Conservation (phyloP, 1,140 invertebrate genomes). For the Probaryconus sp. region DNA sequence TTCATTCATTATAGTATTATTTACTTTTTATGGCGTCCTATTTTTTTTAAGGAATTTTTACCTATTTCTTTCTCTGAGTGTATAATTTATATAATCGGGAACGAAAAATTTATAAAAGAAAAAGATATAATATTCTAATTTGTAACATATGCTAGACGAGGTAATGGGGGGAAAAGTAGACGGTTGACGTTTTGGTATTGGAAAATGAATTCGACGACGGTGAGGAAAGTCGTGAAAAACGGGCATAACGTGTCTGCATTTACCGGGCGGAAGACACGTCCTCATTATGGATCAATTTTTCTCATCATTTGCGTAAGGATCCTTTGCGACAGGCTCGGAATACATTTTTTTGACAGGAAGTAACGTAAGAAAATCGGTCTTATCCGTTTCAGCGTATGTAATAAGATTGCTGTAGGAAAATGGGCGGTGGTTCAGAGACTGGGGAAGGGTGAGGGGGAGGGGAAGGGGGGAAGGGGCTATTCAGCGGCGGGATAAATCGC, state of each 20-base stretch:
- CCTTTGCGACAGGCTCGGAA: conserved; percentile 41
- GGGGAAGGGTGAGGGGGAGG: too few relatives aligned
- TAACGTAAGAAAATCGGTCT: conserved; percentile 33
- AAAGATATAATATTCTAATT: too few relatives aligned
- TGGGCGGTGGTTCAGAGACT: neutral
- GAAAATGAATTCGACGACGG: conserved; percentile 28
- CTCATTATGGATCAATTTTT: conserved; percentile 49
- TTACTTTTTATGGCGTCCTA: too few relatives aligned
- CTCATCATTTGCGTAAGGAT: conserved; percentile 38
- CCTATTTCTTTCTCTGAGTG: too few relatives aligned
- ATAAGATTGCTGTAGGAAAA: conserved; percentile 36
- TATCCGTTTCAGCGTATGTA: conserved; percentile 47
- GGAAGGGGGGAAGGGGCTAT: conserved; percentile 22
- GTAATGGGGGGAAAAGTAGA: conserved; percentile 3
- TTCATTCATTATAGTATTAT: too few relatives aligned
- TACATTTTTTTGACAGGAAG: conserved; percentile 37
- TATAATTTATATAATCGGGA: too few relatives aligned
- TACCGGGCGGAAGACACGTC: conserved; percentile 33
- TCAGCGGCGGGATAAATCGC: conserved; percentile 38
- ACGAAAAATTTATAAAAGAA: too few relatives aligned
- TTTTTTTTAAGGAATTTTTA: too few relatives aligned
- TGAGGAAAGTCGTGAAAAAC: conserved; percentile 29
- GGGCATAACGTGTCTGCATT: conserved; percentile 28
- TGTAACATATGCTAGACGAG: conserved; percentile 10
- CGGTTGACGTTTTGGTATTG: conserved; percentile 24